phyloP scores from a whole-genome alignment of 1,140 invertebrate species.

The Acarapis woodi region DNA sequence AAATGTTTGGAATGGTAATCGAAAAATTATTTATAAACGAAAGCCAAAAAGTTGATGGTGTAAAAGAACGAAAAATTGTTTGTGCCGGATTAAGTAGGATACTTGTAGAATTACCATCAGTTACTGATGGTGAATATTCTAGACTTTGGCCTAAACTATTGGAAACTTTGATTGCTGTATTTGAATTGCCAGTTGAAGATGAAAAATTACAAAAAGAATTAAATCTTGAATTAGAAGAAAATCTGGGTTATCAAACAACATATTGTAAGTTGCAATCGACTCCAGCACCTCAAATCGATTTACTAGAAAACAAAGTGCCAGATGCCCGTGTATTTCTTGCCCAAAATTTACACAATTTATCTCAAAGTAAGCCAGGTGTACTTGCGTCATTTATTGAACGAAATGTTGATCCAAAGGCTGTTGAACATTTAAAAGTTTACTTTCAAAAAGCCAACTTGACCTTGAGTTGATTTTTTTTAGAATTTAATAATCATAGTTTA shows the following conservation, averaged over 20 bases:
- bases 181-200: constrained; percentile 61
- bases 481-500: too few relatives aligned
- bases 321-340: constrained; percentile 39
- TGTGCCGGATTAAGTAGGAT: constrained; percentile 60
- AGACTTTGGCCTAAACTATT: constrained; percentile 29
- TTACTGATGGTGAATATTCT: constrained; percentile 32
- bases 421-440: background rate
- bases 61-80: constrained; percentile 53
- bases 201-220: constrained; percentile 46
- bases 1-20: constrained; percentile 78
- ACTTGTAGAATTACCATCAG: constrained; percentile 36
- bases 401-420: constrained; percentile 1
- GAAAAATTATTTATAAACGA: constrained; percentile 59
- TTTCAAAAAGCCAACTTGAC: background rate
- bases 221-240: constrained; percentile 55
- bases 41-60: constrained; percentile 49
- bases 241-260: constrained; percentile 52
- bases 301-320: constrained; percentile 27
- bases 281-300: constrained; percentile 36
- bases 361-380: constrained; percentile 1
- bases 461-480: too few relatives aligned
- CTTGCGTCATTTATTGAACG: constrained; percentile 1
- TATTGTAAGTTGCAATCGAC: constrained; percentile 66
- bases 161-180: constrained; percentile 44
- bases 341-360: constrained; percentile 28